These are phyloP conservation scores for Oxycera nigricornis DNA, from an alignment of 2,888 invertebrate species.

Conservation along the genomic window DNA sequence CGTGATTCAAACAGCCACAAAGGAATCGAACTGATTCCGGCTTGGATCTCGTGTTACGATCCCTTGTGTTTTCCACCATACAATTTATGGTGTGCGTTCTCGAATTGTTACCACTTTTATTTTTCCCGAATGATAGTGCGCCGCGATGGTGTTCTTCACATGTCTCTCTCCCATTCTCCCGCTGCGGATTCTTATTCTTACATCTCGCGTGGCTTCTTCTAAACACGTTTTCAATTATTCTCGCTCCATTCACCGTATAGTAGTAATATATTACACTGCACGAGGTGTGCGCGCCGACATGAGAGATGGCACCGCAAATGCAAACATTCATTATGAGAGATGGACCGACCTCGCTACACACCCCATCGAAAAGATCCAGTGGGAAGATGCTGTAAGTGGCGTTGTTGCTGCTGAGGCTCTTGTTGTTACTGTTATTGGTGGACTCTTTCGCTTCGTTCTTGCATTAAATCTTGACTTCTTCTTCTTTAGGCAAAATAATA, in stretches of 20 bases:
- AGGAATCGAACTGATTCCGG: neutral
- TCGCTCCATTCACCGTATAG: neutral
- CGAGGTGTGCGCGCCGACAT: slow-evolving; percentile 41
- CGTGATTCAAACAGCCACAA: too few species aligned
- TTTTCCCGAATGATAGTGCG: neutral
- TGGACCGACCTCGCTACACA: neutral
- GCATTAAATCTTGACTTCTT: neutral
- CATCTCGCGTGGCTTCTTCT: slow-evolving; percentile 4
- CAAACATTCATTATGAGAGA: slow-evolving; percentile 37
- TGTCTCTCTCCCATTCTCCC: neutral
- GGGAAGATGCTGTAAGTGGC: neutral
- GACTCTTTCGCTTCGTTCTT: neutral
- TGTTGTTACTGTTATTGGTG: neutral
- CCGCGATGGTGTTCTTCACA: neutral
- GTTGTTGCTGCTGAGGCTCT: neutral
- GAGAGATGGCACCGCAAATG: slow-evolving; percentile 44
- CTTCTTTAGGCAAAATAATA: too few species aligned
- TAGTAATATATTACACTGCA: slow-evolving; percentile 7
- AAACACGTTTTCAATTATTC: slow-evolving; percentile 18
- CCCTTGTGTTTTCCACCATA: neutral
- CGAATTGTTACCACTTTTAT: neutral
- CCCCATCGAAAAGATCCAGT: neutral
- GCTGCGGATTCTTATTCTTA: neutral
- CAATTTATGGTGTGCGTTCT: slow-evolving; percentile 10
- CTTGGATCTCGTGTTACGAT: neutral